Conservation (phyloP, 2,888 invertebrate species). For the Diogma glabrata region DNA sequence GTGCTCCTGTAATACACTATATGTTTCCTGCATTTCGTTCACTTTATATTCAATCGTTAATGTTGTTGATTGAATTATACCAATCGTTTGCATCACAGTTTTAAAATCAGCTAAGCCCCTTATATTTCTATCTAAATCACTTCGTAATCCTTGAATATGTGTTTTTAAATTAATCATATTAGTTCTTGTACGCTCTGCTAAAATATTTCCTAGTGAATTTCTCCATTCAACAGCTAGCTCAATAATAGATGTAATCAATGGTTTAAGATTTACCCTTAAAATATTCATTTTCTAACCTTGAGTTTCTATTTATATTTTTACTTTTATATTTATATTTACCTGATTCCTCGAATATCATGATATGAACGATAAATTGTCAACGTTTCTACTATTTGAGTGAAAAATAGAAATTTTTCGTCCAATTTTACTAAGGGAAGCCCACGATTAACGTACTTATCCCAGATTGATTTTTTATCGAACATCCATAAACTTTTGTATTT, state of each 20-base stretch:
- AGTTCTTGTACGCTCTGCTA: slow-evolving; percentile 52
- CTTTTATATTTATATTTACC: neutral
- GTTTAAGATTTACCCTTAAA: slow-evolving; percentile 54
- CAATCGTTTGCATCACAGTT: slow-evolving; percentile 71
- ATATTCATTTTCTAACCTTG: too few species aligned
- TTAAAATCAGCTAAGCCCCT: slow-evolving; percentile 72
- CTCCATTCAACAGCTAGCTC: slow-evolving; percentile 74
- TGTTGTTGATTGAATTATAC: slow-evolving; percentile 59
- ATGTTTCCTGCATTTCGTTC: slow-evolving; percentile 63
- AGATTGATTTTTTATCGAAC: slow-evolving; percentile 58
- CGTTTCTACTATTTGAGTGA: slow-evolving; percentile 60
- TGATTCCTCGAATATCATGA: slow-evolving; percentile 40
- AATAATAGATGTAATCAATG: slow-evolving; percentile 56
- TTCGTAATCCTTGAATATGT: slow-evolving; percentile 56
- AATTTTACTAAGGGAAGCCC: slow-evolving; percentile 48
- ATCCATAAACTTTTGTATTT: slow-evolving; percentile 66
- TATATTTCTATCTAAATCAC: slow-evolving; percentile 62
- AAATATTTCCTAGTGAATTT: slow-evolving; percentile 53
- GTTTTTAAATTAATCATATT: slow-evolving; percentile 57
- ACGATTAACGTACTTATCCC: slow-evolving; percentile 64
- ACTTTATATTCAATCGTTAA: slow-evolving; percentile 68
- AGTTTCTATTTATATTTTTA: neutral
- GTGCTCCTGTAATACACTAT: slow-evolving; percentile 61
- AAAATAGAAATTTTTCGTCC: slow-evolving; percentile 78
- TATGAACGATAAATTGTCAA: slow-evolving; percentile 45